Evolutionary conservation across 2,113 vertebrate genomes (phyloP).

Genomic region (Charina bottae): DNA sequence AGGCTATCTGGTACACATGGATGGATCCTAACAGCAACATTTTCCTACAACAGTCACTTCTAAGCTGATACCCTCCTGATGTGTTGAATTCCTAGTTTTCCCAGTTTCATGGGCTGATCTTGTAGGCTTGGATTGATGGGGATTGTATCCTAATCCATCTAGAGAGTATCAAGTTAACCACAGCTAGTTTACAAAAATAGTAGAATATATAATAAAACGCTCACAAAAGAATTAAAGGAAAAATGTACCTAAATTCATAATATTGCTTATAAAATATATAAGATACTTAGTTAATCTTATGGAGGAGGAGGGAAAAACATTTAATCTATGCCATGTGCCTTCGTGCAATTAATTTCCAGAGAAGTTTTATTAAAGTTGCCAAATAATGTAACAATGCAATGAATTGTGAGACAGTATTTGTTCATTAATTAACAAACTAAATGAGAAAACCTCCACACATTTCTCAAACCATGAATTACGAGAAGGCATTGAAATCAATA

Average conservation of each 20-base stretch:
- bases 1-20: too few relatives aligned
- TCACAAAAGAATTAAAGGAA: background rate
- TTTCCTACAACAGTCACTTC: background rate
- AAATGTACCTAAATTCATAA: background rate
- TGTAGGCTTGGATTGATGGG: background rate
- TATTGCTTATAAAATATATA: background rate
- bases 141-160: background rate
- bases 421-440: constrained; percentile 48
- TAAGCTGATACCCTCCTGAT: too few relatives aligned
- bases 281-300: background rate
- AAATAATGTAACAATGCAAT: constrained; percentile 37
- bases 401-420: constrained; percentile 6
- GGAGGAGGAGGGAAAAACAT: background rate
- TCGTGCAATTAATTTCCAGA: constrained; percentile 9
- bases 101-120: background rate
- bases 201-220: background rate
- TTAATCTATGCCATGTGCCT: background rate
- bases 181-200: background rate
- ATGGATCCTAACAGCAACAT: background rate
- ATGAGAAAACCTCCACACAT: constrained; percentile 28
- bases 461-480: constrained; percentile 21
- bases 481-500: background rate
- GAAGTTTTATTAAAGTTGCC: constrained; percentile 46
- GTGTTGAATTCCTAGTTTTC: background rate
- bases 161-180: background rate